These are phyloP conservation scores for Gracilinanus agilis DNA, from an alignment of 2,113 vertebrate species.

Conservation along the genomic window DNA sequence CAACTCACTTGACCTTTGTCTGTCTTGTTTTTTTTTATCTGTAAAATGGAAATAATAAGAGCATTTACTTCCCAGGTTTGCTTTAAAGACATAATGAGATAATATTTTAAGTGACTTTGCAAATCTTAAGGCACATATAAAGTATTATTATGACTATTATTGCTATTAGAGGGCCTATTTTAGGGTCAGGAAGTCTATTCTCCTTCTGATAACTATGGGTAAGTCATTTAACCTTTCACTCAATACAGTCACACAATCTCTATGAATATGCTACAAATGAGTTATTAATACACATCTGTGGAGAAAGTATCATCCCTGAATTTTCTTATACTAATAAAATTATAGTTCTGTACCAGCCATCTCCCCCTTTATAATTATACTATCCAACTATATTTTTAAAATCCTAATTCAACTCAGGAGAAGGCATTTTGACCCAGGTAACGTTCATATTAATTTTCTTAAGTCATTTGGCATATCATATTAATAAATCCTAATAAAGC, in stretches of 20 bases:
- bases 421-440: too few species aligned
- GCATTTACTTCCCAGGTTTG: neutral
- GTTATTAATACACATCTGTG: neutral
- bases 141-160: neutral
- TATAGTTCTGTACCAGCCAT: too few species aligned
- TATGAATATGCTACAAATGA: neutral
- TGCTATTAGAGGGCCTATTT: neutral
- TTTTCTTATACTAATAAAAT: neutral
- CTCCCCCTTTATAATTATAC: too few species aligned
- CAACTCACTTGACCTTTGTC: neutral
- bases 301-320: neutral
- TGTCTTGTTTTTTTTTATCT: neutral
- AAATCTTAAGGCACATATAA: neutral
- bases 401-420: too few species aligned
- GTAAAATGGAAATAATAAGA: neutral
- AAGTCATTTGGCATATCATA: too few species aligned
- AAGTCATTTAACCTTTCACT: neutral
- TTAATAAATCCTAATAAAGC: too few species aligned
- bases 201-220: neutral
- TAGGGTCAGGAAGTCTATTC: neutral
- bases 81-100: neutral
- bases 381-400: too few species aligned
- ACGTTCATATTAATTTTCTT: too few species aligned
- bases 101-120: neutral
- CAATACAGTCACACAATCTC: neutral